Base-by-base conservation (phyloP, 2,797 vertebrate genomes). In the Tiaroga cobitis region DNA sequence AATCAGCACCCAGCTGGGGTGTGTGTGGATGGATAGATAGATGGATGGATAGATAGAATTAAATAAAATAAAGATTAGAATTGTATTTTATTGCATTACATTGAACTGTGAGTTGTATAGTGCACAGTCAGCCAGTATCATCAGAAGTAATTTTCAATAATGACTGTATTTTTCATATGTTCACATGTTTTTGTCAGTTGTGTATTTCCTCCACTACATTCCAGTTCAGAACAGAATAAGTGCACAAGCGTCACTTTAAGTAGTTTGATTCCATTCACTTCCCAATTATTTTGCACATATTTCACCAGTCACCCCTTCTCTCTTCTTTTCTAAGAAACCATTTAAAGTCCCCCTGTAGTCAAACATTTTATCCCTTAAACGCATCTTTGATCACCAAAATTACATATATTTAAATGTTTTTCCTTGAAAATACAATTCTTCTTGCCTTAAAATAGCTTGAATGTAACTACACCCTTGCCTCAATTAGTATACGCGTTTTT, bases 1-100 rank as follows among this genome's bases (percentile, higher is more conserved):
- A 70, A 32, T 86, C 49, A 68, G 46, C 75, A 80, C 67, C 39
- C 69, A 54, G 80, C 74, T 82, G 29, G 39, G 67, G 41, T 32
- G 49, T 80, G 56, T 61, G 13, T 63, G 0, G 0, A 29, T 63
- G 0, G 59, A 59, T 59, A 0, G 9, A 26, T 61, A 0, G 10
- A 26, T 61, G 1, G 59, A 26, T 59, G 2, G 46, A 15, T 46
- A 5, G 43, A 46, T 46, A 15, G 43, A 9, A 39, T 43, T 43
- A 11, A 46, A 46, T 46, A 49, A 16, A 49, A 16, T 49, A 4
- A 46, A 46, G 43, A 49, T 16, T 16, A 49, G 15, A 16, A 49
- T 49, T 49, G 3, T 61, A 61, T 63, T 29, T 63, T 15, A 26
- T 26, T 61, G 10, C 8, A 9, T 56, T 56, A 26, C 13, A 29